Percentiles rank a stretch among this genome's conserved stretches.
These are phyloP conservation scores for Gymnopithys bicolor DNA, from an alignment of 2,797 vertebrate species.

Conservation along the genomic window DNA sequence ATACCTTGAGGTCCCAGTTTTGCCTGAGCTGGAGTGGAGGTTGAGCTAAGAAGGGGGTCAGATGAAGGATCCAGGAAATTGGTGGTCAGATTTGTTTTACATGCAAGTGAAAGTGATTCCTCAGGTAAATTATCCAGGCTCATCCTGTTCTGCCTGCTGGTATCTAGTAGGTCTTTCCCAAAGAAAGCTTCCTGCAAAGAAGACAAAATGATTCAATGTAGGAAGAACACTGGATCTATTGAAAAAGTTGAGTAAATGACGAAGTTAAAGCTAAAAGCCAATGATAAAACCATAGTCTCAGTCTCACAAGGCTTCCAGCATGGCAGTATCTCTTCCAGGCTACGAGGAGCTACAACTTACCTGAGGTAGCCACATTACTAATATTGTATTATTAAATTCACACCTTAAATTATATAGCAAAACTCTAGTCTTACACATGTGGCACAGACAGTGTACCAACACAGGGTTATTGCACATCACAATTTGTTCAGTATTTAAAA, in stretches of 20 bases:
- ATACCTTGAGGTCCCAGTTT: conserved; percentile 88
- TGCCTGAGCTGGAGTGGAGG: conserved; percentile 76
- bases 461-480: background rate
- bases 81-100: conserved; percentile 78
- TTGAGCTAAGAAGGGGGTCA: conserved; percentile 84
- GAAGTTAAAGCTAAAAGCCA: background rate
- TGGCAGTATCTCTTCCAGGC: background rate
- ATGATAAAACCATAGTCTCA: background rate
- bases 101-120: conserved; percentile 82
- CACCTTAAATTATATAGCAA: background rate
- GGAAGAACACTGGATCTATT: background rate
- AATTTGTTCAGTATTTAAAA: background rate
- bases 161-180: conserved; percentile 95
- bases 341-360: background rate
- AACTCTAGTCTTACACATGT: rapidly evolving
- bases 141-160: conserved; percentile 90
- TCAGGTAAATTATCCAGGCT: conserved; percentile 86
- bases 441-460: background rate
- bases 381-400: background rate
- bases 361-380: background rate
- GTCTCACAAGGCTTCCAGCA: background rate
- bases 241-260: background rate
- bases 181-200: conserved; percentile 95
- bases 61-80: conserved; percentile 85
- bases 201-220: background rate